A percentile compares a stretch with the other conserved stretches of the same genome.
phyloP scores from a whole-genome alignment of 2,113 vertebrate species.

The Peromyscus leucopus region DNA sequence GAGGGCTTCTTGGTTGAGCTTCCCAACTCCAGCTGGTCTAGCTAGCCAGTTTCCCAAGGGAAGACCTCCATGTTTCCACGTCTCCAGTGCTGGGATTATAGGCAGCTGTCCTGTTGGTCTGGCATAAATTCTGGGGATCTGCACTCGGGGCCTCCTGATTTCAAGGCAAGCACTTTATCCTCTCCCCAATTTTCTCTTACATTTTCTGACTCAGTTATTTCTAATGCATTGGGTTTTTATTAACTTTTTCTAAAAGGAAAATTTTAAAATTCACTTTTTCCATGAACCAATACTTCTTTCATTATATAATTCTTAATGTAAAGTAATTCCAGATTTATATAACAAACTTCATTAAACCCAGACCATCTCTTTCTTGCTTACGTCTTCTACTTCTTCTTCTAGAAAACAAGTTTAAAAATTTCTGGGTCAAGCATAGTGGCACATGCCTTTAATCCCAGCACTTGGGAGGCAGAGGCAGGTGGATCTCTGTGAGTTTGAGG shows the following conservation, averaged over 20 bases:
- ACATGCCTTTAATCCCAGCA: not conserved
- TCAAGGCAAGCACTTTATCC: not conserved
- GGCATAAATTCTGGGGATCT: not conserved
- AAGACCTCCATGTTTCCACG: no score
- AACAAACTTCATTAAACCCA: not conserved
- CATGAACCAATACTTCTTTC: conserved; percentile 31
- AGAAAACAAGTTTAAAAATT: not conserved
- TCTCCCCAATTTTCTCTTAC: not conserved
- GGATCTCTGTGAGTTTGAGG: not conserved
- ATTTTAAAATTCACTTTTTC: not conserved
- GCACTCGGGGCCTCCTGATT: not conserved
- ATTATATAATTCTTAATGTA: conserved; percentile 3
- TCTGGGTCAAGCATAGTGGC: not conserved
- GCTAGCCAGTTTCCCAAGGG: not conserved
- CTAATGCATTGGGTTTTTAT: conserved; percentile 42
- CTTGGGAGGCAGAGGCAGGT: not conserved
- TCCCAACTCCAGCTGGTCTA: not conserved
- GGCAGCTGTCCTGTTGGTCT: no score
- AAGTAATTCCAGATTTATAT: not conserved
- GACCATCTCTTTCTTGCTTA: not conserved
- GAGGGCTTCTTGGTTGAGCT: not conserved
- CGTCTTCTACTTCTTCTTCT: not conserved
- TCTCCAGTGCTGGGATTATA: not conserved
- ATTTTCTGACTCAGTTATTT: not conserved
- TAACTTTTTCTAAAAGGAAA: not conserved